Percentiles rank a stretch among this genome's conserved stretches.
These are phyloP conservation scores for Cyclina sinensis DNA, from an alignment of 1,140 invertebrate genomes.

Conservation along the genomic window DNA sequence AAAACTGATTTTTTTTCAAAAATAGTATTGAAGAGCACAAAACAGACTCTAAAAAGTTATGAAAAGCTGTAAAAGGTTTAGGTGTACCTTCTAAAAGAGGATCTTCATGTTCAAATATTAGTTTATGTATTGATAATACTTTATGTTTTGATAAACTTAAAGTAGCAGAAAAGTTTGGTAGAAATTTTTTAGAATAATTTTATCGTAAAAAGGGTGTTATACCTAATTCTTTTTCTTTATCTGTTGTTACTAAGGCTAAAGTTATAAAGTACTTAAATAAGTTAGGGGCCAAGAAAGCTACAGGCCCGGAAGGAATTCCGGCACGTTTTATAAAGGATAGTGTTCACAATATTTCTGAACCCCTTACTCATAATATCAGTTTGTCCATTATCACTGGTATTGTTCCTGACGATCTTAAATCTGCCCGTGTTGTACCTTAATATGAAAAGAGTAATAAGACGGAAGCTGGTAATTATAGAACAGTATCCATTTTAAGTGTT, in stretches of 20 bases:
- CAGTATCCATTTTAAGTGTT: conserved; percentile 58
- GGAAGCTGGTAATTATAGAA: conserved; percentile 44
- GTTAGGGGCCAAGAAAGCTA: conserved; percentile 30
- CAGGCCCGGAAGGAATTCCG: conserved; percentile 33
- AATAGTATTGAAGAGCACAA: conserved; percentile 11
- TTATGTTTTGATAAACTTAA: conserved; percentile 31
- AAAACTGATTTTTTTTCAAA: conserved; percentile 3
- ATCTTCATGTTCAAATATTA: background rate
- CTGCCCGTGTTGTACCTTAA: too few relatives aligned
- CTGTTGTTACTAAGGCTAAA: background rate
- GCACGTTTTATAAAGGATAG: conserved; percentile 37
- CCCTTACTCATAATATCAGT: conserved; percentile 26
- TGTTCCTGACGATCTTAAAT: too few relatives aligned
- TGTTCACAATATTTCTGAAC: background rate
- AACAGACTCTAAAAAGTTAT: conserved; percentile 21
- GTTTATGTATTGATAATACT: background rate
- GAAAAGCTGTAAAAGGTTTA: conserved; percentile 2
- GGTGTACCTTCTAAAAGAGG: conserved; percentile 2
- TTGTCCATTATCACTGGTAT: conserved; percentile 35
- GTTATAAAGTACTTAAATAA: conserved; percentile 32
- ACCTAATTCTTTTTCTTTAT: conserved; percentile 39
- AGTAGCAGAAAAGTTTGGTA: conserved; percentile 22
- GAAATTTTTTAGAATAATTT: background rate
- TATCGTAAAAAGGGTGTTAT: background rate
- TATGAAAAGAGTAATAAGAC: too few relatives aligned